phyloP scores from a whole-genome alignment of 2,113 vertebrate genomes.

The Pomatorhinus ruficollis region DNA sequence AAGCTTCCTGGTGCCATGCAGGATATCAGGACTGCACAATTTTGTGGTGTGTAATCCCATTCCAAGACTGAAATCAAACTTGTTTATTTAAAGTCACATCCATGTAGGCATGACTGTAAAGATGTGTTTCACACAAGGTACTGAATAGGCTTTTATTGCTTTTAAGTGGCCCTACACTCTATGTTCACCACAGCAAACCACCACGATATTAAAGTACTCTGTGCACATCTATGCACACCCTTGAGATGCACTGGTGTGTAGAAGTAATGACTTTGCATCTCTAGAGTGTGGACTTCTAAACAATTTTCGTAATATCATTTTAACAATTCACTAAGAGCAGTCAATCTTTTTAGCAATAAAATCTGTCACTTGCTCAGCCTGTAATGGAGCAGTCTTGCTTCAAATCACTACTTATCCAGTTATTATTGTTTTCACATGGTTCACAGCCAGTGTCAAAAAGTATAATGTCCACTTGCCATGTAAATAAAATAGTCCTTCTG shows the following conservation, averaged over 20 bases:
- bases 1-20: not conserved
- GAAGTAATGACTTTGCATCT: not conserved
- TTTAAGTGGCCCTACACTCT: not conserved
- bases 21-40: not conserved
- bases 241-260: not conserved
- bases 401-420: conserved; percentile 8
- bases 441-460: conserved; percentile 5
- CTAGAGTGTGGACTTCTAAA: not conserved
- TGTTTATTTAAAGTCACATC: not conserved
- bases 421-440: not conserved
- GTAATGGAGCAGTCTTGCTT: conserved; percentile 31
- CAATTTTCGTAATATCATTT: not conserved
- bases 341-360: not conserved
- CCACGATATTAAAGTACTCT: not conserved
- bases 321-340: conserved; percentile 29
- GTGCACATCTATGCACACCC: not conserved
- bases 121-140: not conserved
- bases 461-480: not conserved
- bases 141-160: not conserved
- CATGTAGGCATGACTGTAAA: not conserved
- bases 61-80: not conserved
- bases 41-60: not conserved
- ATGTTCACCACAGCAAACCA: not conserved
- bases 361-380: conserved; percentile 45
- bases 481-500: conserved; percentile 17